Evolutionary conservation across 2,888 invertebrate genomes (phyloP), one percentile per base, ranked within the genome.

Genomic region (Stenchaetothrips biformis): DNA sequence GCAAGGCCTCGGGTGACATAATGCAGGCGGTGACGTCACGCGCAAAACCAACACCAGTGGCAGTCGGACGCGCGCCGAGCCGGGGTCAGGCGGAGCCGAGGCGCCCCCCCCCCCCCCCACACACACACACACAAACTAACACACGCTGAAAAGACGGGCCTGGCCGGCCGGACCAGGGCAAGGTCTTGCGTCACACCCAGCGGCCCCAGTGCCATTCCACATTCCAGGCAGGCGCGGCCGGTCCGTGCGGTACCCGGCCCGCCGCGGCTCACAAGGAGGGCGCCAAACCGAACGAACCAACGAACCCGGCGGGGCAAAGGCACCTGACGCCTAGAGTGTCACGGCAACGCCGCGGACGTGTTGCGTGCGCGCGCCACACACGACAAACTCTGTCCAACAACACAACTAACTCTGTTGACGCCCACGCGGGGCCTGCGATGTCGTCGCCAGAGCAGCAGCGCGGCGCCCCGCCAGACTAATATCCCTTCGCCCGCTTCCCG

Each of bases 161-260:
- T 21, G 21, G 67, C 21, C 6, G 67, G 21, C 67, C 0, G 9
- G 67, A 6, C 67, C 67, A 4, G 11, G 25, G 21, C 67, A 74
- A 25, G 25, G 67, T 25, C 67, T 74, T 74, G 67, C 67, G 67
- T 74, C 67, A 74, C 25, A 25, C 25, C 21, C 11, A 21, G 25
- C 37, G 37, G 37, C 67, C 67, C 59, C 59, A 13, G 18, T 59
- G 59, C 59, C 25, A 74, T 74, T 74, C 67, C 67, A 74, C 67
- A 74, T 74, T 74, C 67, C 67, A 74, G 67, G 67, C 67, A 25
- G 53, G 53, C 16, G 13, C 53, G 1, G 53, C 53, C 53, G 53
- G 13, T 9, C 53, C 13, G 53, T 9, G 53, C 53, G 53, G 53
- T 16, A 53, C 53, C 53, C 53, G 2, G 53, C 53, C 53, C 53